Conservation (phyloP, 1,140 invertebrate species). For the Mactra quadrangularis region DNA sequence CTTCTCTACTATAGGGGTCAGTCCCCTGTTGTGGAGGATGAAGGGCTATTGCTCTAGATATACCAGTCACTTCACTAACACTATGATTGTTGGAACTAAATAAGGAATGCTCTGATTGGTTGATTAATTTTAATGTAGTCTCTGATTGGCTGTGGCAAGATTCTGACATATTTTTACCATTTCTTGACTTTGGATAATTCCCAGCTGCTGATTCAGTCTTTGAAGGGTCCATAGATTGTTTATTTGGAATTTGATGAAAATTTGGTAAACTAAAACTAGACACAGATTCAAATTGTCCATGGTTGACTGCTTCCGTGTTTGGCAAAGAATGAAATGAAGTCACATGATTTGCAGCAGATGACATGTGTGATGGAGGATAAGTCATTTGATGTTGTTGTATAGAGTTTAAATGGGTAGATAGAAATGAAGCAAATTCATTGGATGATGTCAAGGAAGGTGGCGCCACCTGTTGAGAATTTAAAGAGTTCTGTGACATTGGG, state of each 20-base stretch:
- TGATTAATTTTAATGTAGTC: background rate
- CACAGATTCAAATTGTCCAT: conserved; percentile 11
- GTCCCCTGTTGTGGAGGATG: conserved; percentile 65
- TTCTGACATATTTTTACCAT: background rate
- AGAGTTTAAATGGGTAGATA: conserved; percentile 44
- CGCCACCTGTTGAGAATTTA: background rate
- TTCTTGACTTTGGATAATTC: background rate
- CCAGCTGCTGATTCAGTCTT: background rate
- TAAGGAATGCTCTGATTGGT: background rate
- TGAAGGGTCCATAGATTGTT: background rate
- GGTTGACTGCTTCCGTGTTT: conserved; percentile 23
- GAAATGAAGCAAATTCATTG: conserved; percentile 31
- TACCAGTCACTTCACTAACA: conserved; percentile 20
- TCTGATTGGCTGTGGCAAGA: conserved; percentile 1
- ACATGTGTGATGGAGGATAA: background rate
- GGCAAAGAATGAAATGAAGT: conserved; percentile 27
- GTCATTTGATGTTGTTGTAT: conserved; percentile 40
- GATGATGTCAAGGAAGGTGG: conserved; percentile 17
- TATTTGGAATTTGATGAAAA: conserved; percentile 2
- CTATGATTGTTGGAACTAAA: background rate
- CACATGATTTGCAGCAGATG: conserved; percentile 12
- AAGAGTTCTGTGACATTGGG: background rate
- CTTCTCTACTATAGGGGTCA: conserved; percentile 32
- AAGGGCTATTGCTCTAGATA: conserved; percentile 62
- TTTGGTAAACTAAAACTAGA: conserved; percentile 32